Base-by-base conservation (phyloP, 2,797 vertebrate species). In the Eutrigla gurnardus region DNA sequence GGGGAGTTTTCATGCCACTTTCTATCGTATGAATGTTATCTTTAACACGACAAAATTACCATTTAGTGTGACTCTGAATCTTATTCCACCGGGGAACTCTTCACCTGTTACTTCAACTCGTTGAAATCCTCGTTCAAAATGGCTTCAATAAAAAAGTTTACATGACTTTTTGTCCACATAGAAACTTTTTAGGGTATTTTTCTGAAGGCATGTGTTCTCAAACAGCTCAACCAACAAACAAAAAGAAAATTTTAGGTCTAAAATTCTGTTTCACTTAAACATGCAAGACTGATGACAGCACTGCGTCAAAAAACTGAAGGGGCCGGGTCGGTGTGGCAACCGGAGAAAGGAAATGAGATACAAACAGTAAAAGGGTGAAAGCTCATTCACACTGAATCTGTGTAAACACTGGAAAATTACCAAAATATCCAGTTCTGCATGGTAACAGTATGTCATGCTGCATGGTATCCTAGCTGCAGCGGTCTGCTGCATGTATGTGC, bases 21-120 rank as follows among this genome's bases (percentile, higher is more conserved):
- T 82, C 36, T 37, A 54, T 54, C 42, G 12, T 81, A 55, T 67
- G 12, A 82, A 79, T 58, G 42, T 35, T 47, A 68, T 49, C 25
- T 61, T 43, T 32, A 64, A 72, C 11, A 2, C 10, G 0, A 39
- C 13, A 59, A 71, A 71, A 63, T 40, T 1, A 25, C 7, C 57
- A 40, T 58, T 61, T 13, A 75, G 42, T 36, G 49, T 49, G 76
- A 75, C 47, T 49, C 10, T 14, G 7, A 68, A 75, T 82, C 70
- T 49, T 15, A 50, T 81, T 77, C 75, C 36, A 60, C 52, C n/a
- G 70, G 35, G 39, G 10, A 43, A 50, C 35, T 36, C 54, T 42
- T 32, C 55, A 32, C 18, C 60, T 70, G 61, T 40, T 25, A 60
- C 36, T 12, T 63, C n/a, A 60, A 43, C 52, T 8, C 0, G n/a